Percentiles rank a stretch among this genome's conserved stretches.
phyloP scores from a whole-genome alignment of 2,888 invertebrate genomes.

The Papilio protenor region DNA sequence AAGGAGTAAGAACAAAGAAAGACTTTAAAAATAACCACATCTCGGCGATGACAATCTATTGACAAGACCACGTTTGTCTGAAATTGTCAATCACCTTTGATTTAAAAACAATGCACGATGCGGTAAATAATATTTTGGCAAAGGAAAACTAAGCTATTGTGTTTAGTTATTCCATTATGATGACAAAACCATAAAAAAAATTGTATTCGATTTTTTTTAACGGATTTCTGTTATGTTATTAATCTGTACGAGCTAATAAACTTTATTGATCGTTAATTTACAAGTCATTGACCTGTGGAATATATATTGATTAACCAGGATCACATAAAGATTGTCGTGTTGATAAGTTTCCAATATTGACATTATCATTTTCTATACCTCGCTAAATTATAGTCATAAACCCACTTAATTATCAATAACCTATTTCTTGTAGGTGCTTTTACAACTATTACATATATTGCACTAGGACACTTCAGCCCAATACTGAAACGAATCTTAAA shows the following conservation, averaged over 20 bases:
- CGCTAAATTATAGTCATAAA: neutral
- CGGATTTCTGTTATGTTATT: neutral
- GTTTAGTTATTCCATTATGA: neutral
- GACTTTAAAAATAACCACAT: neutral
- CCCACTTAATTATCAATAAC: neutral
- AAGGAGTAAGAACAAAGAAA: neutral
- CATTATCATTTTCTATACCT: constrained; percentile 4
- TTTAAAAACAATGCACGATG: neutral
- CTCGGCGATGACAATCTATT: neutral
- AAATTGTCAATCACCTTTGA: constrained; percentile 6
- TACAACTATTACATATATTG: neutral
- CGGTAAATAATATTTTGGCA: constrained; percentile 25
- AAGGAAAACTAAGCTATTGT: neutral
- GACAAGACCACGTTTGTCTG: constrained; percentile 12
- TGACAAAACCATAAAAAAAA: neutral
- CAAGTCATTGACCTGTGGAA: neutral
- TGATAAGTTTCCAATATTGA: constrained; percentile 3
- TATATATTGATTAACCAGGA: neutral
- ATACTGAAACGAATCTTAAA: too few species aligned
- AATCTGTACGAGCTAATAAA: neutral
- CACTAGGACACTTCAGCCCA: neutral
- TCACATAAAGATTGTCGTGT: neutral
- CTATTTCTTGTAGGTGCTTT: neutral
- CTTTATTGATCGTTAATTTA: neutral
- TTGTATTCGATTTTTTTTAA: neutral